A percentile compares a stretch with the other conserved stretches of the same genome.
Conservation (phyloP, 2,113 vertebrate genomes). For the Mohoua ochrocephala region DNA sequence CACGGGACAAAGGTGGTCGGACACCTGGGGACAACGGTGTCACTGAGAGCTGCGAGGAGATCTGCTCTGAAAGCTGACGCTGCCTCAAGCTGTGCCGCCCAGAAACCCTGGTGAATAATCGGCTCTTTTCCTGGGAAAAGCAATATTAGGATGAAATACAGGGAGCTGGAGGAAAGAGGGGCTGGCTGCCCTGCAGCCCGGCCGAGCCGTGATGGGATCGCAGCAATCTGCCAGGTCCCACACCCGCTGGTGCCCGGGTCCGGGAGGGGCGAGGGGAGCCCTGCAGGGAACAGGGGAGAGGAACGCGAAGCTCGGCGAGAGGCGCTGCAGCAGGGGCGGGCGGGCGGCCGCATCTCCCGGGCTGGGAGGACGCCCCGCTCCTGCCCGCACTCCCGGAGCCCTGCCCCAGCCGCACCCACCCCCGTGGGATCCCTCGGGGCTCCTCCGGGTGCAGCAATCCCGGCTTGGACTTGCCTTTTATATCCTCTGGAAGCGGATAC, state of each 20-base stretch:
- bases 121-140: not conserved
- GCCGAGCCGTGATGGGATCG: not conserved
- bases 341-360: too few species aligned
- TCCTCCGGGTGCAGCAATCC: not conserved
- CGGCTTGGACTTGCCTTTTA: not conserved
- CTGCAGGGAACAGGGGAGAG: not conserved
- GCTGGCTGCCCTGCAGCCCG: not conserved
- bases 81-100: not conserved
- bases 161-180: not conserved
- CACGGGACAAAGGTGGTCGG: not conserved
- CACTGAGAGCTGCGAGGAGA: not conserved
- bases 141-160: not conserved
- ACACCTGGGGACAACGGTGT: rapidly evolving
- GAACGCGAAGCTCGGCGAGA: rapidly evolving
- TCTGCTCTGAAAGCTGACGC: rapidly evolving
- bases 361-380: not conserved
- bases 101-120: not conserved
- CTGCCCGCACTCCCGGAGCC: not conserved
- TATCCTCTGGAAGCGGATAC: not conserved
- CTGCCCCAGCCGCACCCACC: not conserved
- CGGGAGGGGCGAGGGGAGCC: not conserved
- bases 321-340: not conserved
- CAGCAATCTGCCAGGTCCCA: not conserved
- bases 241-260: not conserved
- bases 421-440: rapidly evolving